Conservation (phyloP, 2,797 vertebrate species). For the Melanotaenia pygmaea region DNA sequence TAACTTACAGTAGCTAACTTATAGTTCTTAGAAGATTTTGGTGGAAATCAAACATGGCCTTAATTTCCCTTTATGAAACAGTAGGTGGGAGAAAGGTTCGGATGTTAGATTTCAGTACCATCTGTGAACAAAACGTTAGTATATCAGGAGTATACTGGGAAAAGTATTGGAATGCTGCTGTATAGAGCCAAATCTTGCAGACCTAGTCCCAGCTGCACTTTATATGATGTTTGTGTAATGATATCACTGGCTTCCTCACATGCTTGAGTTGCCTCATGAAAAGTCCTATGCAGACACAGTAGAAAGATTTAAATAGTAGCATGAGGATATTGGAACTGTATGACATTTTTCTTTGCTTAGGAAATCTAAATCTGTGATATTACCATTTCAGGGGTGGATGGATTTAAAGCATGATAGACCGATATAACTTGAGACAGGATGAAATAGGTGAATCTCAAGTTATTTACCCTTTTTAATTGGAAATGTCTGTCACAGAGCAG, state of each 20-base stretch:
- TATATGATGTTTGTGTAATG: slow-evolving; percentile 33
- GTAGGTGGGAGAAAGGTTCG: background rate
- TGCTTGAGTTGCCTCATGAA: slow-evolving; percentile 40
- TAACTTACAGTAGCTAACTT: background rate
- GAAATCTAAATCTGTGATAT: slow-evolving; percentile 70
- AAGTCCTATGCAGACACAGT: slow-evolving; percentile 38
- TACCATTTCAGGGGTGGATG: slow-evolving; percentile 71
- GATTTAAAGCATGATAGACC: slow-evolving; percentile 72
- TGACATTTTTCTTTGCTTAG: slow-evolving; percentile 58
- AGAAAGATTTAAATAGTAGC: slow-evolving; percentile 53
- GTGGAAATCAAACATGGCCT: background rate
- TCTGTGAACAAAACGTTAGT: background rate
- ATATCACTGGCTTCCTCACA: slow-evolving; percentile 23
- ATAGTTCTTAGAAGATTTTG: slow-evolving; percentile 1
- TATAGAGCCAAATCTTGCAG: slow-evolving; percentile 18
- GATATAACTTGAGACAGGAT: slow-evolving; percentile 71
- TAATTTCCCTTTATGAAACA: background rate
- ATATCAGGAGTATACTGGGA: background rate
- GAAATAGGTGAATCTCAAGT: slow-evolving; percentile 78
- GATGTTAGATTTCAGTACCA: background rate
- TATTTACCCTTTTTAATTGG: slow-evolving; percentile 84
- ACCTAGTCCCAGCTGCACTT: slow-evolving; percentile 13
- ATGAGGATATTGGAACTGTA: slow-evolving; percentile 51
- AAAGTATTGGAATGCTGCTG: background rate
- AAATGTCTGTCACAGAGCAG: slow-evolving; percentile 81